These are phyloP conservation scores for Apostichopus californicus DNA, from an alignment of 35 echinoderm and acorn worm species.

Conservation along the genomic window DNA sequence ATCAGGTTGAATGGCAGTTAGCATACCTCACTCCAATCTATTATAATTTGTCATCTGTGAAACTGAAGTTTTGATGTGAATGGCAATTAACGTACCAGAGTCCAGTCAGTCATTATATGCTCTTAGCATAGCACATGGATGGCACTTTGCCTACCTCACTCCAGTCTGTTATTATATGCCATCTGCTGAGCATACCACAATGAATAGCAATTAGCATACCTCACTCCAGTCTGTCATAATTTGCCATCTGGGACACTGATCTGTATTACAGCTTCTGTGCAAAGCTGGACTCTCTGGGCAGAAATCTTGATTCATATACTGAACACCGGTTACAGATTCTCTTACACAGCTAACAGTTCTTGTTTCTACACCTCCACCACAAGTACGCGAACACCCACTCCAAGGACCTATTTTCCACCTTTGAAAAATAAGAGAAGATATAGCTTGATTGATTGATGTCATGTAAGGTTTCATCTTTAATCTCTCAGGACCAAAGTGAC, in stretches of 20 bases:
- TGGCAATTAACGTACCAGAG: too few relatives aligned
- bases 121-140: too few relatives aligned
- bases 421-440: background rate
- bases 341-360: background rate
- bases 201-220: background rate
- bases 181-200: too few relatives aligned
- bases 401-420: constrained; percentile 19
- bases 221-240: constrained; percentile 18
- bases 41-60: background rate
- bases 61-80: background rate
- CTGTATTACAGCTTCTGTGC: background rate
- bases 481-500: too few relatives aligned
- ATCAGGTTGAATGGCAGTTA: too few relatives aligned
- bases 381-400: background rate
- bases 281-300: background rate
- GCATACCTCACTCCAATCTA: too few relatives aligned
- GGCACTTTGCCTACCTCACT: too few relatives aligned
- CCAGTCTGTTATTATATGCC: too few relatives aligned
- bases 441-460: too few relatives aligned
- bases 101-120: too few relatives aligned
- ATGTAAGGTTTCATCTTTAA: too few relatives aligned
- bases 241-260: constrained; percentile 18
- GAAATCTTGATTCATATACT: background rate
- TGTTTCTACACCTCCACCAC: background rate
- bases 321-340: background rate